Evolutionary conservation across 2,113 vertebrate species (phyloP), one percentile per base, ranked within the genome.

Genomic region (Osmerus eperlanus): DNA sequence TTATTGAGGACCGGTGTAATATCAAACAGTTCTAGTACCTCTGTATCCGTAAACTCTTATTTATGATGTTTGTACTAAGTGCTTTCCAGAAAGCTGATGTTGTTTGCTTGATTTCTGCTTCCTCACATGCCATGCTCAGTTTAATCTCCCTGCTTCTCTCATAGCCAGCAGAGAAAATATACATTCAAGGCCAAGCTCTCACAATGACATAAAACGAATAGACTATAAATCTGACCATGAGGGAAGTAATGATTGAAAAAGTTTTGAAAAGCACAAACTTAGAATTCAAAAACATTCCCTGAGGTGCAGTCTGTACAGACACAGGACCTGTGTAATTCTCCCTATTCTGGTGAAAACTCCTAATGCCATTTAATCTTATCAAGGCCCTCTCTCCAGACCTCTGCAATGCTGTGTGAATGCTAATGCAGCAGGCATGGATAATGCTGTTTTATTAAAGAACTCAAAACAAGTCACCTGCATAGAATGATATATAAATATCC

Each of bases 241-340:
- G 77, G 81, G 78, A 78, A 74, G 36, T 69, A 68, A 81, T 84
- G 85, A 92, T 92, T 89, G 84, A 80, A 88, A 90, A 87, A 60
- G 85, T 89, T 86, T 81, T 84, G 74, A 84, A 81, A 85, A 83
- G 81, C 80, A 71, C 80, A 74, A 85, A 83, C 73, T 84, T 77
- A 65, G 77, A 73, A 77, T 79, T 76, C 74, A 59, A 74, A 67
- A 41, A 68, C 52, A 28, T 19, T 86, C 82, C 77, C 73, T 2
- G 19, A 67, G 75, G 74, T 74, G 51, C 12, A 73, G 60, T 79
- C 36, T 29, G 8, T 29, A 36, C 60, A 70, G 65, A 71, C 67
- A 72, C 61, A 16, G 63, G 63, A 21, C 25, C 41, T 28, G 11
- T 74, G 71, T 80, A 79, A 78, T 75, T 70, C 36, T 69, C 41